These are phyloP conservation scores for Nymphalis polychloros DNA, from an alignment of 2,888 invertebrate species.

Conservation along the genomic window DNA sequence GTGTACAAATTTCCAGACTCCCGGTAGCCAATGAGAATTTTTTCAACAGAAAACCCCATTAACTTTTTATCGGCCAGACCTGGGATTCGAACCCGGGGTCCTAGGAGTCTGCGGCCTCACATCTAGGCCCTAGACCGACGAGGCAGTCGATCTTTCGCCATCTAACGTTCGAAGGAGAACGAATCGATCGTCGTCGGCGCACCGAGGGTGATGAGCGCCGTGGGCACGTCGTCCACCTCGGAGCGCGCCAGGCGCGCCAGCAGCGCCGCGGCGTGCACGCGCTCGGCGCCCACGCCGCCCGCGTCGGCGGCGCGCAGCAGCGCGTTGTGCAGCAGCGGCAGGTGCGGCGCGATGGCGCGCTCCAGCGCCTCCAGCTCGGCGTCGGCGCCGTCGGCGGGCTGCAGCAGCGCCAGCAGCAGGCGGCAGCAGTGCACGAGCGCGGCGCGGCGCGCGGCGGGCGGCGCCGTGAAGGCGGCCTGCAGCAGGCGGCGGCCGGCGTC, in stretches of 20 bases:
- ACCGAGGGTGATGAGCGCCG: conserved; percentile 83
- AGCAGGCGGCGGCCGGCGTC: conserved; percentile 75
- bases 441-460: conserved; percentile 79
- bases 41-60: too few species aligned
- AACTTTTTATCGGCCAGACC: too few species aligned
- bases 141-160: too few species aligned
- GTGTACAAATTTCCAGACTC: too few species aligned
- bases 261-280: conserved; percentile 88
- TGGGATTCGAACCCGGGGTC: too few species aligned
- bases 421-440: conserved; percentile 90
- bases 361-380: conserved; percentile 53
- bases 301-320: conserved; percentile 52
- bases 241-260: conserved; percentile 86
- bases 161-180: too few species aligned
- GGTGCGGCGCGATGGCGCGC: conserved; percentile 69
- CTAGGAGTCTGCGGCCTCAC: too few species aligned
- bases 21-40: too few species aligned
- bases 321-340: conserved; percentile 74
- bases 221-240: conserved; percentile 86
- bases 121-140: too few species aligned
- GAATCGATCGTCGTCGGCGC: conserved; percentile 13
- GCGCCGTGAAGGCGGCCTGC: conserved; percentile 84
- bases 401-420: conserved; percentile 87
- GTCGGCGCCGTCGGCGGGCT: conserved; percentile 47
- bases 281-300: conserved; percentile 83